Conservation (phyloP, 2,797 vertebrate genomes). For the Syngnathus acus region DNA sequence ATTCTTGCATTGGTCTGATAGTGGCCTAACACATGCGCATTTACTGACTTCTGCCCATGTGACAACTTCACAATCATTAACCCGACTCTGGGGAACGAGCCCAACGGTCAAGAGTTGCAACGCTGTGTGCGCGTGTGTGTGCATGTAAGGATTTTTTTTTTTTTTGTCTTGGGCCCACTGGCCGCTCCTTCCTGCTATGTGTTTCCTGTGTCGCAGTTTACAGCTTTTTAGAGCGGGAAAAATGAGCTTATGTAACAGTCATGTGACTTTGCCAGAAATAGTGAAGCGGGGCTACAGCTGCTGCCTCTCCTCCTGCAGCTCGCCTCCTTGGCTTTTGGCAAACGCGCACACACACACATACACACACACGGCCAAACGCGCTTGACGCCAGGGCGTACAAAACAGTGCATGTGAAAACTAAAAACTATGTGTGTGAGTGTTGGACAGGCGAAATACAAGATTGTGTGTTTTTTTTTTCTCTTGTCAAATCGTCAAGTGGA, state of each 20-base stretch:
- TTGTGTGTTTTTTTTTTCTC: slow-evolving; percentile 22
- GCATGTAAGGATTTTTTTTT: too few relatives aligned
- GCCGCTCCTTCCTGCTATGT: slow-evolving; percentile 59
- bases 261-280: slow-evolving; percentile 99
- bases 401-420: slow-evolving; percentile 43
- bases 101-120: background rate
- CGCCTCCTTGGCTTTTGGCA: slow-evolving; percentile 84
- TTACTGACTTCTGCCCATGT: background rate
- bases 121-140: background rate
- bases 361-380: slow-evolving; percentile 28
- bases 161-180: background rate
- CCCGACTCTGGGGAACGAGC: background rate
- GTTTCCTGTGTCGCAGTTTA: slow-evolving; percentile 93
- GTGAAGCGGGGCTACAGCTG: slow-evolving; percentile 90
- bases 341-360: slow-evolving; percentile 55
- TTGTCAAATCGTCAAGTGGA: slow-evolving; percentile 43
- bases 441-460: slow-evolving; percentile 27
- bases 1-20: background rate
- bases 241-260: slow-evolving; percentile 99
- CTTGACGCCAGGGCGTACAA: slow-evolving; percentile 45
- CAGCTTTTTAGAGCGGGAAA: slow-evolving; percentile 97
- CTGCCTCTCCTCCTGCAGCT: slow-evolving; percentile 81
- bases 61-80: background rate
- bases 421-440: slow-evolving; percentile 14
- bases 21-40: background rate